These are phyloP conservation scores for Pseudoatta argentina DNA, from an alignment of 1,140 invertebrate species.

Conservation along the genomic window DNA sequence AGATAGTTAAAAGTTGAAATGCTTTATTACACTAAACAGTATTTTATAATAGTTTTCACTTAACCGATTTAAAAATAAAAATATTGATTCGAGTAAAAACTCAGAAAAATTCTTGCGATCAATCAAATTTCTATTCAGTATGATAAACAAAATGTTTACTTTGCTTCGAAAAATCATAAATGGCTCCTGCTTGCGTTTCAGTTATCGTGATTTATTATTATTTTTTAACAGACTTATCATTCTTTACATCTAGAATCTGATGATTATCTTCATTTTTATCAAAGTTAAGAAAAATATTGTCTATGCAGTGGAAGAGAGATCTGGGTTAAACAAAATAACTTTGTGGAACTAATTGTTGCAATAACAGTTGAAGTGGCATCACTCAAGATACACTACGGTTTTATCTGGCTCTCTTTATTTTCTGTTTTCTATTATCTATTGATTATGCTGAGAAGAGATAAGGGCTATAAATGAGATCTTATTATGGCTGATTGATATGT, in stretches of 20 bases:
- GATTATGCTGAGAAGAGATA: conserved; percentile 13
- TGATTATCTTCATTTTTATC: neutral
- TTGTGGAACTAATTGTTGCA: conserved; percentile 21
- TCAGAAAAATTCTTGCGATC: neutral
- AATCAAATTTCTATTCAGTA: neutral
- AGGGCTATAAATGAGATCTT: conserved; percentile 17
- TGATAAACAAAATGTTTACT: neutral
- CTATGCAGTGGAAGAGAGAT: neutral
- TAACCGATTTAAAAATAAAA: neutral
- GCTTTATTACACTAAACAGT: neutral
- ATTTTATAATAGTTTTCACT: neutral
- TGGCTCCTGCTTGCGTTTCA: neutral
- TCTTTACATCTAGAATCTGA: neutral
- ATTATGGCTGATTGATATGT: neutral
- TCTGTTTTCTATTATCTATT: conserved; percentile 39
- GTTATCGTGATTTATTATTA: neutral
- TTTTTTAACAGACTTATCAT: neutral
- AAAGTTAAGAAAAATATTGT: conserved; percentile 7
- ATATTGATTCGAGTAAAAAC: neutral
- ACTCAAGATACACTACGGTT: conserved; percentile 22
- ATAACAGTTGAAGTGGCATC: conserved; percentile 18
- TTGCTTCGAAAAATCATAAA: neutral
- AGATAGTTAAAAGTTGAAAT: neutral
- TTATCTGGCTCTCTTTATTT: conserved; percentile 16
- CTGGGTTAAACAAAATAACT: neutral